Base-by-base conservation (phyloP, 2,888 invertebrate species). In the Erpobdella octoculata region DNA sequence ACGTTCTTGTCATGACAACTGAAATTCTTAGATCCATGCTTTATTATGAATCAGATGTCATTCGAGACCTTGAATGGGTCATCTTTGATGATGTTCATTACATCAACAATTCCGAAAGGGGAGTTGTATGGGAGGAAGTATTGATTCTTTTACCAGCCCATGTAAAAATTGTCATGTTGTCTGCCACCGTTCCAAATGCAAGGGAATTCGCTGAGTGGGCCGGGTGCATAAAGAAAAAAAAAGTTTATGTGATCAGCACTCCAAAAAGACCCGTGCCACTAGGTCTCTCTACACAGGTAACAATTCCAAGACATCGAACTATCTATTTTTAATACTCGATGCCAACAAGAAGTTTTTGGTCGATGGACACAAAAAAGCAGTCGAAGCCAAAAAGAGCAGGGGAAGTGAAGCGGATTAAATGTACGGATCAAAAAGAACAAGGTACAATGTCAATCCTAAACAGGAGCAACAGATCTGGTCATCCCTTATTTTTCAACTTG, bases 81-180 rank as follows among this genome's bases (percentile, higher is more conserved):
- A 93, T 98, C 79, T 98, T 98, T 81, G 98, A 98, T 83, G 98
- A 99, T 85, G 95, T 97, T 8, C 98, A 99, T 83, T 98, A 99
- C 80, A 93, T 99, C 75, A 98, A 97, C 83, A 93, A 99, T 84
- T 88, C 89, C 58, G 93, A 94, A 85, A 86, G 98, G 75, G 98
- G 98, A 15, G 94, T 97, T 80, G 98, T 98, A 0, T 99, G 98
- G 98, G 98, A 98, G 84, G 97, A 99, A 84, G 94, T 93, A 0
- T 86, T 98, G 3, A 99, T 98, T 78, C 87, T 99, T 81, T 84
- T 98, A 70, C 97, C 98, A 0, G 88, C 90, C 6, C 93, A 93
- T 82, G 94, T 98, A 8, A 92, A 90, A 78, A 93, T 99, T 74
- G 93, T 99, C 37, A 90, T 98, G 89, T 85, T 99, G 59, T 95